These are phyloP conservation scores for Bolinopsis microptera DNA, from an alignment of 37 sponge, comb jelly and placozoan genomes.

Conservation along the genomic window DNA sequence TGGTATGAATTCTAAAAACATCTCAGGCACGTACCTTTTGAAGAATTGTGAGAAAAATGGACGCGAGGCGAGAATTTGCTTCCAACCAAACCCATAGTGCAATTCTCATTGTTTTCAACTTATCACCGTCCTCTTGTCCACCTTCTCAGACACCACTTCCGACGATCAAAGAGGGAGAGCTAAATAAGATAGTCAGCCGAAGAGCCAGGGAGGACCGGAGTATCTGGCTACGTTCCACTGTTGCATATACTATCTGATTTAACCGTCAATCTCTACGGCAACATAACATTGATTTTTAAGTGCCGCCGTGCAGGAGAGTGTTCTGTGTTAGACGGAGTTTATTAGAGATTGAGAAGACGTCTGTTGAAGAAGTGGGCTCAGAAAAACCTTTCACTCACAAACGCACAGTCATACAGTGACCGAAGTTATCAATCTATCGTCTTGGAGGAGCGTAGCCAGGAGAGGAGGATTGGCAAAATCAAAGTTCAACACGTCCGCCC, in stretches of 20 bases:
- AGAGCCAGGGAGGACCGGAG: background rate
- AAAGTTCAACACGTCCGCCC: background rate
- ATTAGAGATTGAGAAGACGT: background rate
- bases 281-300: background rate
- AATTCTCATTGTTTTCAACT: background rate
- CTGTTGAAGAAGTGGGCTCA: background rate
- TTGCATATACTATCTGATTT: background rate
- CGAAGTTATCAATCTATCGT: no score
- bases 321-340: no score
- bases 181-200: no score
- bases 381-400: background rate
- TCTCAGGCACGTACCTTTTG: background rate
- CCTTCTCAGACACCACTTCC: background rate
- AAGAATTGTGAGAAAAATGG: background rate
- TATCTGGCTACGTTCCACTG: background rate
- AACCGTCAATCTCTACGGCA: background rate
- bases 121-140: background rate
- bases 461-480: no score
- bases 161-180: no score
- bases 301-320: no score
- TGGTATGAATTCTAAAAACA: slow-evolving; percentile 31
- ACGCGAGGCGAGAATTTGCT: background rate
- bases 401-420: slow-evolving; percentile 33
- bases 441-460: no score
- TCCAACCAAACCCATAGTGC: slow-evolving; percentile 59